Percentiles rank a stretch among this genome's conserved stretches.
phyloP scores from a whole-genome alignment of 2,888 invertebrate species.

The Dione vanillae region DNA sequence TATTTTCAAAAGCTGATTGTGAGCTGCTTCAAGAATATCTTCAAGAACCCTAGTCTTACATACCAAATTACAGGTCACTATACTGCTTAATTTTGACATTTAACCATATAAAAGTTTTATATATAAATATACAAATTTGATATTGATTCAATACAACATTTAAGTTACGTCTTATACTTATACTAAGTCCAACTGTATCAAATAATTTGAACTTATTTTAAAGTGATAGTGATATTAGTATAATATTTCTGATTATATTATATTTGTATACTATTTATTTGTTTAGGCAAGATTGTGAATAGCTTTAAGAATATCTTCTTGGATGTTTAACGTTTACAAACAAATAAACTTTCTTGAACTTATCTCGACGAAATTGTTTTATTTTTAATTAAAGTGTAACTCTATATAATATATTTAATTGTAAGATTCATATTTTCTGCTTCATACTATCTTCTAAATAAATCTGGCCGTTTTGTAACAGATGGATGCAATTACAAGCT shows the following conservation, averaged over 20 bases:
- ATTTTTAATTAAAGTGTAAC: conserved; percentile 36
- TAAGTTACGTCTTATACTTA: conserved; percentile 43
- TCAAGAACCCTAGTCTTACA: too few relatives aligned
- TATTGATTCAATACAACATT: conserved; percentile 38
- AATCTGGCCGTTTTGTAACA: not conserved
- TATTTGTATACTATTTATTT: conserved; percentile 80
- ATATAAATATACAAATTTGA: not conserved
- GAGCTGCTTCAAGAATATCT: too few relatives aligned
- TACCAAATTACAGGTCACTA: too few relatives aligned
- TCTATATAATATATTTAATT: too few relatives aligned
- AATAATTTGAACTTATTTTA: conserved; percentile 56
- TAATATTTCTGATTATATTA: conserved; percentile 74
- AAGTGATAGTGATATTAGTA: conserved; percentile 80
- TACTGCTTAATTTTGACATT: too few relatives aligned
- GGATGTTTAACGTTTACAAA: conserved; percentile 79
- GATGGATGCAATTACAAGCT: not conserved
- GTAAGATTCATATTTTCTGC: not conserved
- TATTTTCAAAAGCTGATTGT: too few relatives aligned
- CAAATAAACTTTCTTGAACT: conserved; percentile 74
- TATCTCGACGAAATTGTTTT: conserved; percentile 52
- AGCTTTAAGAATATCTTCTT: conserved; percentile 73
- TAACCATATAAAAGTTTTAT: too few relatives aligned
- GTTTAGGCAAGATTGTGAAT: conserved; percentile 73
- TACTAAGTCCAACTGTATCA: conserved; percentile 38
- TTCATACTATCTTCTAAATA: not conserved